Evolutionary conservation across 1,140 invertebrate species (phyloP).

Genomic region (Coptotermes formosanus): DNA sequence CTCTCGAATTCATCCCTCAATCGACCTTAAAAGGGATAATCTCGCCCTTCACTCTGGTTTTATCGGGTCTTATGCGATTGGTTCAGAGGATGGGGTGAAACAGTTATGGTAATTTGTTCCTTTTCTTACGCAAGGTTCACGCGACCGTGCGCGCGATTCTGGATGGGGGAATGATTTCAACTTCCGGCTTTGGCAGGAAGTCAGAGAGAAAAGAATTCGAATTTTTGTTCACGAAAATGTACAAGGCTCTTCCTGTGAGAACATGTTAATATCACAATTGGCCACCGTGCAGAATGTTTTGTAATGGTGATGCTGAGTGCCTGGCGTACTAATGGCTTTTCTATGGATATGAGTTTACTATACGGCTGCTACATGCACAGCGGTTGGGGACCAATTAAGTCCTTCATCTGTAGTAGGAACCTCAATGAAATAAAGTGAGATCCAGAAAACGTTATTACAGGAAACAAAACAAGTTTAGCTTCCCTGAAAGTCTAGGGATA

Average conservation of each 20-base stretch:
- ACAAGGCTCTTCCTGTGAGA: neutral
- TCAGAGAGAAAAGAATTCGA: neutral
- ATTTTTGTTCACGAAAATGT: neutral
- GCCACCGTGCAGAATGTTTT: neutral
- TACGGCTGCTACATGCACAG: too few species aligned
- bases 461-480: too few species aligned
- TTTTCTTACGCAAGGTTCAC: neutral
- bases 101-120: slow-evolving; percentile 12
- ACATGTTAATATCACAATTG: slow-evolving; percentile 8
- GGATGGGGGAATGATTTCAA: neutral
- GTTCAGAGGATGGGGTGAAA: neutral
- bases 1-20: neutral
- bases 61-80: neutral
- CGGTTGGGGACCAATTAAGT: too few species aligned
- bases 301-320: neutral
- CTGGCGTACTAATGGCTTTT: neutral
- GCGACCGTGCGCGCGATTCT: neutral
- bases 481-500: too few species aligned
- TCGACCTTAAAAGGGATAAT: slow-evolving; percentile 16
- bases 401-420: too few species aligned
- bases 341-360: neutral
- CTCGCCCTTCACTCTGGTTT: neutral
- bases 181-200: neutral
- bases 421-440: too few species aligned
- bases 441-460: too few species aligned